Base-by-base conservation (phyloP, 2,113 vertebrate genomes). In the Tyrannus savana region DNA sequence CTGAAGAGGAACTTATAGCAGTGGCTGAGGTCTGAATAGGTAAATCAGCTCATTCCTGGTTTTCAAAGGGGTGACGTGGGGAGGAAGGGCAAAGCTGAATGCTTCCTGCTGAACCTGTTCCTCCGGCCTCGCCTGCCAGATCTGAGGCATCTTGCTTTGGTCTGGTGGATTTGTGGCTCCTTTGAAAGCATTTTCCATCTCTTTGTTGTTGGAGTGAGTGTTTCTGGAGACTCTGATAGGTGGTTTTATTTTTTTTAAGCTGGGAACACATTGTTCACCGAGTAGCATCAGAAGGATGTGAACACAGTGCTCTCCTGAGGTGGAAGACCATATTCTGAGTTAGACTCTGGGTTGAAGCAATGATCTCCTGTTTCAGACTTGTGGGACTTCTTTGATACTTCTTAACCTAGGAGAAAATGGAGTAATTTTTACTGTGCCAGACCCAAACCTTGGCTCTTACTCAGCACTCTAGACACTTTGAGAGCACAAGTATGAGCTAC, bases 101-200 rank as follows among this genome's bases (percentile, higher is more conserved):
- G 60, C 41, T 92, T 96, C 95, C 95, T 93, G 92, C 90, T 94
- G 33, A 94, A 90, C 95, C 96, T 95, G 96, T 97, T 96, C 66
- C 55, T 93, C 96, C 3, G 0, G 92, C 66, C 35, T 90, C 0
- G 0, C 39, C 50, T 89, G 94, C 76, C 88, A 92, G 73, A 60
- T 96, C 66, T 81, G 88, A 78, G 62, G 52, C 6, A 0, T 85
- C 60, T 76, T 69, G 53, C 86, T 84, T 78, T 90, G 81, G 85
- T 64, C 73, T 90, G 88, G 19, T 88, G 67, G 31, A 84, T 90
- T 41, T 84, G 68, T 92, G 76, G 58, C 92, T 96, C 69, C n/a
- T 96, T 90, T 90, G 78, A 92, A 92, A 95, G 62, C 44, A 33
- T 93, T 96, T 94, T 92, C 44, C 60, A 81, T 1, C n/a, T 84